A percentile compares a stretch with the other conserved stretches of the same genome.
Conservation (phyloP, 2,113 vertebrate species). For the Tichodroma muraria region DNA sequence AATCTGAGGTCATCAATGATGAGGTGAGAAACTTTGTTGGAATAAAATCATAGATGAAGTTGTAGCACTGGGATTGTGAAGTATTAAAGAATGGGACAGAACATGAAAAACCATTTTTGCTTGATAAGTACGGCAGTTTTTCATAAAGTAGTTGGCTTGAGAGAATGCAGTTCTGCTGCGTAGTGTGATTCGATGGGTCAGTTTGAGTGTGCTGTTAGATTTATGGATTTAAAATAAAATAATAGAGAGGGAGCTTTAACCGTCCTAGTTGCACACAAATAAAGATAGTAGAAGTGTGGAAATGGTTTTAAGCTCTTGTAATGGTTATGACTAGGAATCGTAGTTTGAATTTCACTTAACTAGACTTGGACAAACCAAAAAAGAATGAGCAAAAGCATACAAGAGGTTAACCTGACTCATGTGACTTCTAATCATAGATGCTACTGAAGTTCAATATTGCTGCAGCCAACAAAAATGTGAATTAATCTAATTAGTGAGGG, state of each 20-base stretch:
- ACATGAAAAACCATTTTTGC: not conserved
- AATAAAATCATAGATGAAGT: not conserved
- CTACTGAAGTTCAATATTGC: not conserved
- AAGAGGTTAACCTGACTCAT: not conserved
- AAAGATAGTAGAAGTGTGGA: not conserved
- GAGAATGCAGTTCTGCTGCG: not conserved
- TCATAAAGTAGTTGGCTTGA: not conserved
- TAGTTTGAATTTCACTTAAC: not conserved
- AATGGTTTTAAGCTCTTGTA: not conserved
- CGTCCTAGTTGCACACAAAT: not conserved
- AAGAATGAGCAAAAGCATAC: not conserved
- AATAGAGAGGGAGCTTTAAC: not conserved
- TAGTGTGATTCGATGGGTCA: rapidly evolving
- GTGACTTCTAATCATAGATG: not conserved
- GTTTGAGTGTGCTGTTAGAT: not conserved
- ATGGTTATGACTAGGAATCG: not conserved
- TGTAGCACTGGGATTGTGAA: not conserved
- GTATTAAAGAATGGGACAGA: not conserved
- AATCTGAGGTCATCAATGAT: constrained; percentile 93
- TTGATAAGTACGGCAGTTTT: not conserved
- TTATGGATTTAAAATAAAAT: not conserved
- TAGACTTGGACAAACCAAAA: not conserved
- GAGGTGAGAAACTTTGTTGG: constrained; percentile 77
- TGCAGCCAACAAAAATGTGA: not conserved
- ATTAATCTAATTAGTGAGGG: not conserved